Evolutionary conservation across 2,797 vertebrate genomes (phyloP), one percentile per base, ranked within the genome.

Genomic region (Brachymystax lenok): DNA sequence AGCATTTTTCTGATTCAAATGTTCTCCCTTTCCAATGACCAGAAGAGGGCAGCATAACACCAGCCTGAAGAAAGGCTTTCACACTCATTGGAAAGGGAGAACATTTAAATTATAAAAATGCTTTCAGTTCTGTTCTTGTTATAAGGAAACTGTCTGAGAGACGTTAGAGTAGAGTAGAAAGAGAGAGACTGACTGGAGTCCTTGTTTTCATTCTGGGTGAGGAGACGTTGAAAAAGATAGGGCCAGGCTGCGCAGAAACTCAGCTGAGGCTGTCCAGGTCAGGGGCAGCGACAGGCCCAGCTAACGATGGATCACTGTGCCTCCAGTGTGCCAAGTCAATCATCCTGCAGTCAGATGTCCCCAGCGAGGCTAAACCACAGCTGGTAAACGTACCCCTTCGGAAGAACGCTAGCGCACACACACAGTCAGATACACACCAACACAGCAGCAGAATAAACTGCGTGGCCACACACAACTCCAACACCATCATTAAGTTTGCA

Each of bases 1-100:
- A 12, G 12, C 51, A 50, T 74, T 12, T 35, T 70, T 76, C 10
- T n/a, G 4, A 19, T 28, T 73, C 21, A 28, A 19, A 75, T 28
- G 46, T 61, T 64, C 6, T 64, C 54, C 68, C 54, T 68, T 66
- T 7, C 6, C 40, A 2, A 46, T 46, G 40, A 51, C 85, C 92
- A 90, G 82, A 69, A 76, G 89, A 74, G 80, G 89, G 86, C 89
- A 84, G 85, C 51, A 82, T 69, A 88, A 50, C 74, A 78, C 77
- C 78, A 73, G 19, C 14, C 69, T 71, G 68, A 69, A 67, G 61
- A 46, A 56, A 0, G 35, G 21, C 21, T 28, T 16, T 5, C 4
- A 46, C 17, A 1, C 5, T 17, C 6, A 0, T 0, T 63, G 24
- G 80, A 67, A 63, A 68, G 21, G 70, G 51, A 61, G n/a, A 30